Percentiles rank a stretch among this genome's conserved stretches.
Conservation (phyloP, 1,140 invertebrate species). For the Acromyrmex echinatior region DNA sequence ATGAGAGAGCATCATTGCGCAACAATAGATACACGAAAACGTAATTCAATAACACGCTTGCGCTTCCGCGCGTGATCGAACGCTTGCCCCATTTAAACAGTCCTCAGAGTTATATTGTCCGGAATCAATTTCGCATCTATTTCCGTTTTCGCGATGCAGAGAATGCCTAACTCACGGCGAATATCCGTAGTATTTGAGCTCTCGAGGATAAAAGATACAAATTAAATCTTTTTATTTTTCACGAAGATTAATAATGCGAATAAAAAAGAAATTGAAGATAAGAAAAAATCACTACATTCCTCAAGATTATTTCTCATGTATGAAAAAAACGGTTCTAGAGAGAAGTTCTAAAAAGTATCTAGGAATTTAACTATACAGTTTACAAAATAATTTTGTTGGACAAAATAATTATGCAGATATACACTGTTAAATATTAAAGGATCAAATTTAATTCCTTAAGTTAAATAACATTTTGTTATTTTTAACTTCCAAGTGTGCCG, state of each 20-base stretch:
- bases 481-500: too few species aligned
- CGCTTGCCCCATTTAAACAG: slow-evolving; percentile 58
- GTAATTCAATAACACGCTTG: not conserved
- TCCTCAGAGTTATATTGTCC: slow-evolving; percentile 30
- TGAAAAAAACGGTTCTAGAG: too few species aligned
- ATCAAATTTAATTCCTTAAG: too few species aligned
- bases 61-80: not conserved
- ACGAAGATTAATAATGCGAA: not conserved
- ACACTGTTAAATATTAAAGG: too few species aligned
- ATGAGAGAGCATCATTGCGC: too few species aligned
- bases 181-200: not conserved
- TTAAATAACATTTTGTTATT: too few species aligned
- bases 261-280: not conserved
- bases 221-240: not conserved
- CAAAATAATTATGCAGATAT: too few species aligned
- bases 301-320: not conserved
- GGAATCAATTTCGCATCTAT: not conserved
- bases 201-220: not conserved
- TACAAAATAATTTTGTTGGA: too few species aligned
- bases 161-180: not conserved
- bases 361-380: too few species aligned
- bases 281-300: not conserved
- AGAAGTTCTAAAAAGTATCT: too few species aligned
- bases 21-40: not conserved
- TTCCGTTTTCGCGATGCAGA: slow-evolving; percentile 14